Evolutionary conservation across 2,797 vertebrate species (phyloP), one percentile per base, ranked within the genome.

Genomic region (Chaetodon trifasciatus): DNA sequence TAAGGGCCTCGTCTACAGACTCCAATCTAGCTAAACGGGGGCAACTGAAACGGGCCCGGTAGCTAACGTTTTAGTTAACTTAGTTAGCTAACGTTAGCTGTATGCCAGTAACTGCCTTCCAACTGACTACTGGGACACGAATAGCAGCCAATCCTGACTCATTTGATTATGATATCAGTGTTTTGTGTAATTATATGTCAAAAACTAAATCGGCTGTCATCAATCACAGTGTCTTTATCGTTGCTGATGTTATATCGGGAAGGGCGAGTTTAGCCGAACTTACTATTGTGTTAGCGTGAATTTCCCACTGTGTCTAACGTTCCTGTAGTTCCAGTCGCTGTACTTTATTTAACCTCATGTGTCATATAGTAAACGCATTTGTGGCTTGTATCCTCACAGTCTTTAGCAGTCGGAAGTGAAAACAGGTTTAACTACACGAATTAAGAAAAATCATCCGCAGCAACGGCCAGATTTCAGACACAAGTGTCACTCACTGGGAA

Each of bases 1-100:
- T 24, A 60, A 76, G 85, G 91, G 92, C 90, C 90, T 90, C 55
- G 57, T 79, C 64, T 62, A 70, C 37, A 21, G 70, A 75, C 61
- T 70, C 62, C 7, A 46, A 6, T 23, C 42, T 39, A 17, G 39
- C 66, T 46, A 89, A 89, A 81, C 69, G 32, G 71, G 75, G 78
- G 35, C 74, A 86, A 40, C 44, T 70, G 74, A 82, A 70, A 81
- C 58, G 78, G 90, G 90, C 89, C 92, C 86, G 58, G 86, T 77
- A 76, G 89, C 86, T 87, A 81, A 58, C 70, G 57, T 61, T 62
- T 52, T 40, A 44, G 74, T 84, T n/a, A 23, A 13, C 2, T n/a
- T 79, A 78, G 62, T 85, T 81, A 78, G 84, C 88, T 80, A 67
- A 56, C 15, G 71, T 50, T 88, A 88, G 81, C 84, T 68, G 24